These are phyloP conservation scores for Procavia capensis DNA, from an alignment of 2,113 vertebrate species.

Conservation along the genomic window DNA sequence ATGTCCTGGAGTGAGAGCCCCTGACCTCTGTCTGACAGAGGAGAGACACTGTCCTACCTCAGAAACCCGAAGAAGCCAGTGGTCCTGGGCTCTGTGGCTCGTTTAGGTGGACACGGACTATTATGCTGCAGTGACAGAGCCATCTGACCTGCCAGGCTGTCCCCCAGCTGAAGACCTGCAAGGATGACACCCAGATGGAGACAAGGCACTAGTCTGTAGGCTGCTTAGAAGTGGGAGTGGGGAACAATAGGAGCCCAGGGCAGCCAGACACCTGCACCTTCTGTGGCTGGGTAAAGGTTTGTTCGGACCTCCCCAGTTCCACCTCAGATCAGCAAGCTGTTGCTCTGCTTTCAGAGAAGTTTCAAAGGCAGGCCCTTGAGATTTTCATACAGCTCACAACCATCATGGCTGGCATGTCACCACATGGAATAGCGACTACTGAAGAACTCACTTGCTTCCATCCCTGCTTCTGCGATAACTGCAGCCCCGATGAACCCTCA, in stretches of 20 bases:
- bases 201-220: background rate
- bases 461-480: background rate
- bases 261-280: background rate
- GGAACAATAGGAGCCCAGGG: background rate
- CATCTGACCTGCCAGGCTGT: background rate
- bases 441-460: background rate
- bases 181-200: conserved; percentile 25
- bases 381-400: background rate
- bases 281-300: conserved; percentile 29
- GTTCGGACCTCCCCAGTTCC: conserved; percentile 43
- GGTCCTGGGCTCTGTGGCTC: background rate
- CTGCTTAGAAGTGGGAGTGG: background rate
- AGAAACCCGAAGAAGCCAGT: conserved; percentile 71
- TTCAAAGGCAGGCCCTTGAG: conserved; percentile 10
- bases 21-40: background rate
- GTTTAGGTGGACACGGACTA: background rate
- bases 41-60: conserved; percentile 58
- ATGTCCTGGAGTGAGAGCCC: background rate
- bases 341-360: conserved; percentile 34
- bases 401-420: background rate
- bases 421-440: background rate
- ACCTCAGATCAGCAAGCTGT: conserved; percentile 17
- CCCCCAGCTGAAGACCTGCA: conserved; percentile 50
- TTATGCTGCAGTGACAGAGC: background rate
- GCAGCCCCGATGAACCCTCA: background rate